Conservation (phyloP, 2,797 vertebrate species). For the Nasua narica region DNA sequence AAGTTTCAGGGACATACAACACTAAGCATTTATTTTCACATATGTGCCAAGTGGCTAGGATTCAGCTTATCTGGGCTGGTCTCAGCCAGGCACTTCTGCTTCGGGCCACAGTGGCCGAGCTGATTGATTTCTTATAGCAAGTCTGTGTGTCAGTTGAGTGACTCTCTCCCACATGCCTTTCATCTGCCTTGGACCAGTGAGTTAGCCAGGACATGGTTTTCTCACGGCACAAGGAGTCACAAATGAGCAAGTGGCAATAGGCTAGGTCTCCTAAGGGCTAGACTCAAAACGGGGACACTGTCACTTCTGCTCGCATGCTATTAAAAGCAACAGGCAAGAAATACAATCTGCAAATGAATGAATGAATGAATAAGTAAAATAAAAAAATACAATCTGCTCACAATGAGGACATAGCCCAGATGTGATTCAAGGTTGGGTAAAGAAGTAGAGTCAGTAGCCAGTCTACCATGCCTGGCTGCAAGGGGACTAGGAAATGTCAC, state of each 20-base stretch:
- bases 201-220: not conserved
- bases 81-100: not conserved
- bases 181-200: not conserved
- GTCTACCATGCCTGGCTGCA: not conserved
- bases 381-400: fast-evolving
- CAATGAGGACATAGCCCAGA: fast-evolving
- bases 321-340: not conserved
- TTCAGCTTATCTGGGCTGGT: not conserved
- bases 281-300: not conserved
- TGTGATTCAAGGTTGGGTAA: not conserved
- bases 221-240: not conserved
- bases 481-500: not conserved
- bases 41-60: not conserved
- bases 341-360: too few relatives aligned
- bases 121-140: not conserved
- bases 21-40: not conserved
- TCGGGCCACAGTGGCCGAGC: not conserved
- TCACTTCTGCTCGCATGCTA: not conserved
- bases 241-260: not conserved
- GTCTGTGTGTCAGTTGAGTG: not conserved
- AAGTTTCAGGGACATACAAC: not conserved
- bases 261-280: not conserved
- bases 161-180: not conserved
- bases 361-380: too few relatives aligned
- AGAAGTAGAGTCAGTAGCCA: not conserved